Evolutionary conservation across 1,140 invertebrate species (phyloP), one percentile per base, ranked within the genome.

Genomic region (Platyura marginata): DNA sequence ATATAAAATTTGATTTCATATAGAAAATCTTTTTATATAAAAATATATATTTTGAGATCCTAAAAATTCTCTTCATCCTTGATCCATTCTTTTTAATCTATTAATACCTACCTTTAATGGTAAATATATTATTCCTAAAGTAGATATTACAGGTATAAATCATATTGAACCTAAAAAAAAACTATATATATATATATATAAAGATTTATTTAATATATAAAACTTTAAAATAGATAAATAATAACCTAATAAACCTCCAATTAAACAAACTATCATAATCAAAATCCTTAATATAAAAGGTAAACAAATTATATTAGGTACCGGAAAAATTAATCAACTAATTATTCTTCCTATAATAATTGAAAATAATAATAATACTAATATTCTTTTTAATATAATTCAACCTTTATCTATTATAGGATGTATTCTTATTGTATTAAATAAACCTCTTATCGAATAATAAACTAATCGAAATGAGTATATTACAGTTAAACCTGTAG

Each of bases 401-500:
- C 51, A 61, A 52, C 62, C 54, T 46, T 62, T 57, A 57, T 67
- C 64, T 53, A 53, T 61, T 53, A 66, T 49, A 46, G 52, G 53
- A 61, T 59, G 59, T 49, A 64, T 50, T 43, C 39, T 46, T 36
- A 59, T 46, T 60, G 61, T 61, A 63, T 63, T 67, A 57, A 57
- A 64, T 44, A 53, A 51, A 11, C 57, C 58, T 29, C 58, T 50
- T 54, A 67, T 62, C 47, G 54, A 55, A 65, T 67, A 71, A 63
- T 62, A 67, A 53, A 65, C 45, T 58, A 72, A 65, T 4, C 69
- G 70, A 57, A 71, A 54, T 37, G 57, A 64, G 62, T 71, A 71
- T 53, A 50, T 57, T 39, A 68, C 59, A 4, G 67, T 72, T 53
- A 72, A 64, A n/a, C 65, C 62, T 6, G 63, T 67, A 21, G 63